Conservation (phyloP, 2,888 invertebrate species). For the Himalopsyche kuldschensis region DNA sequence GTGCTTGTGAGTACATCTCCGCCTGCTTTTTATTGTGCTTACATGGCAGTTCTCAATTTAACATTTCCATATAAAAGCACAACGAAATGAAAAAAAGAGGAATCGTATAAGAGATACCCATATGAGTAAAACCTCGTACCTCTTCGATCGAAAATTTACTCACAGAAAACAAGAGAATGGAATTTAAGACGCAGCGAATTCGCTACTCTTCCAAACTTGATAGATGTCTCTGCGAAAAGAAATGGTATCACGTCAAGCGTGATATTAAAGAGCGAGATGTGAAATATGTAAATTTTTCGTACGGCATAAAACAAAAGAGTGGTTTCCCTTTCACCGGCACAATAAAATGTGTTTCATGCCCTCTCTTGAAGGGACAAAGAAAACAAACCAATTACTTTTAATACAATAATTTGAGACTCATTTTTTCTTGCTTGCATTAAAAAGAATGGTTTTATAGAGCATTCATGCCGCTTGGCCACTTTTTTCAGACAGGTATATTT, state of each 20-base stretch:
- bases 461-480: neutral
- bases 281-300: slow-evolving; percentile 37
- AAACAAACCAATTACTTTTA: neutral
- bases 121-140: slow-evolving; percentile 5
- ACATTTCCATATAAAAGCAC: neutral
- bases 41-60: neutral
- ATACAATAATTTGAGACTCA: neutral
- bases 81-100: neutral
- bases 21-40: neutral
- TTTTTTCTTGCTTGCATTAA: neutral
- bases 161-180: slow-evolving; percentile 27
- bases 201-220: slow-evolving; percentile 36
- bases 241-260: slow-evolving; percentile 39
- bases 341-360: neutral
- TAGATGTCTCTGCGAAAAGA: slow-evolving; percentile 38
- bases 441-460: neutral
- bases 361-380: neutral
- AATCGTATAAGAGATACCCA: neutral
- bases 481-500: neutral
- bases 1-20: neutral
- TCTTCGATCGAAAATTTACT: slow-evolving; percentile 32
- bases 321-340: neutral
- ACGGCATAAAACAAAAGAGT: slow-evolving; percentile 27
- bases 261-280: slow-evolving; percentile 38
- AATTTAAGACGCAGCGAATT: slow-evolving; percentile 30